Base-by-base conservation (phyloP, 2,888 invertebrate genomes). In the Uloborus plumipes region DNA sequence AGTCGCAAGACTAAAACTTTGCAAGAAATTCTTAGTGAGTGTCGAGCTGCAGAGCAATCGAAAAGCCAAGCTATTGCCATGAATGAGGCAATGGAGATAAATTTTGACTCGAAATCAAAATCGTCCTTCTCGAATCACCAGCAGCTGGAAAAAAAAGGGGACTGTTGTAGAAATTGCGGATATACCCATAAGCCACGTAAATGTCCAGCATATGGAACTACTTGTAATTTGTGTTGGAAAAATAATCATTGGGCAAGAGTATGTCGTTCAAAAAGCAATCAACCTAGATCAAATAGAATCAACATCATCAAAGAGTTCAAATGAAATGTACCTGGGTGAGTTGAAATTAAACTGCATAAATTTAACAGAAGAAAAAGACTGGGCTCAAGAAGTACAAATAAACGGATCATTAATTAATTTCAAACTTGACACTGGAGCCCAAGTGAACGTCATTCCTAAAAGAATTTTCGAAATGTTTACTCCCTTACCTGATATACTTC, bases 191-290 rank as follows among this genome's bases (percentile, higher is more conserved):
- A 26, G 18, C 53, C 22, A 20, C 18, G 31, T 3, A 51, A n/a
- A 15, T 69, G 69, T 31, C 69, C 69, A n/a, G 69, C 72, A 13
- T 72, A 64, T 64, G 72, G 72, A 47, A 72, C 18, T 20, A 31
- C 18, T 0, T 72, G 72, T 13, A 16, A 26, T 13, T 39, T 1
- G 6, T 72, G 72, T 26, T 31, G 61, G 1, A 39, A 20, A 4
- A 72, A 47, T 1, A 72, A 72, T 31, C 61, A 72, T 15, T 72
- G 39, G 20, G 4, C 64, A 22, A 14, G 14, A 13, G 15, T 59
- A 18, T 72, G 61, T 7, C 58, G 31, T 0, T 11, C 22, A 2
- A 69, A 69, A 61, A 15, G 6, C 7, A 1, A 59, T 67, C 7
- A 47, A 22, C 7, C 6, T 9, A 9, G n/a, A 13, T 7, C 9